phyloP scores from a whole-genome alignment of 2,113 vertebrate species.

The Dicrurus megarhynchus region DNA sequence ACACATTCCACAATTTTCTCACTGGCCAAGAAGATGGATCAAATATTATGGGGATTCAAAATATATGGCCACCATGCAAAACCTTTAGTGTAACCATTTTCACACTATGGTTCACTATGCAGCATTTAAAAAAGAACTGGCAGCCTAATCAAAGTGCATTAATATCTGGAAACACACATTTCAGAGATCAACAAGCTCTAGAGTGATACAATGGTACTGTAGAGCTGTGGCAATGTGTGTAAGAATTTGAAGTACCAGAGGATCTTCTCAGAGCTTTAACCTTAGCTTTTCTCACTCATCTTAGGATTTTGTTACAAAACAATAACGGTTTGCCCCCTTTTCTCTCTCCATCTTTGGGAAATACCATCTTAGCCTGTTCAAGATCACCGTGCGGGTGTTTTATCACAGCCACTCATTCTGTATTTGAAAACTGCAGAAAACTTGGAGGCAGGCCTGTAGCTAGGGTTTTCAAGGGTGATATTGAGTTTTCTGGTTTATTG shows the following conservation, averaged over 20 bases:
- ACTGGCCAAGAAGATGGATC: neutral
- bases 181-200: neutral
- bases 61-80: neutral
- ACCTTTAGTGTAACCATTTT: neutral
- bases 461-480: neutral
- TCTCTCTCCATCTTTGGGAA: neutral
- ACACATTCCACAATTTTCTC: neutral
- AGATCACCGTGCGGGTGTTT: accelerated
- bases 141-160: neutral
- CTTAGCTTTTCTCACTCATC: neutral
- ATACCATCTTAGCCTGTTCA: neutral
- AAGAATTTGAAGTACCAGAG: neutral
- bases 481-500: neutral
- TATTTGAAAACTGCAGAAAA: neutral
- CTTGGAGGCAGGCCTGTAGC: neutral
- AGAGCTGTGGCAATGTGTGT: accelerated
- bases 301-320: neutral
- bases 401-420: neutral
- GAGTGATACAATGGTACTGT: neutral
- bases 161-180: neutral
- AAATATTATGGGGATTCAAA: neutral
- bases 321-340: neutral
- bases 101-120: neutral
- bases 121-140: neutral
- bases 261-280: neutral